Base-by-base conservation (phyloP, 2,797 vertebrate genomes). In the Micromesistius poutassou region DNA sequence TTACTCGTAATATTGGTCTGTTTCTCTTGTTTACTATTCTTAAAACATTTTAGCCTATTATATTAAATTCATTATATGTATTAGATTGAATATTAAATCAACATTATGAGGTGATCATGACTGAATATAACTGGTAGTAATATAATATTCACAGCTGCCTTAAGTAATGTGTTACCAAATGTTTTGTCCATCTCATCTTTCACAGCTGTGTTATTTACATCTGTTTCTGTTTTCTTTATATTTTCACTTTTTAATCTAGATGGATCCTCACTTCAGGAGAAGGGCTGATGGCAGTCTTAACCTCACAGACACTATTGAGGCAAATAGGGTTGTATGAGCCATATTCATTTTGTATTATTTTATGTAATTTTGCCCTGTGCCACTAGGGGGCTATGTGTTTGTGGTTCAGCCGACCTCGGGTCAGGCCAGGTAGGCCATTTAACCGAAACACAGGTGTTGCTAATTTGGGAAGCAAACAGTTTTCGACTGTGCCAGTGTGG, bases 181-280 rank as follows among this genome's bases (percentile, higher is more conserved):
- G 62, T 66, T 36, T 36, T 36, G 35, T 36, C 35, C 35, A 36
- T 36, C 35, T 36, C 35, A 36, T 36, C 35, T 36, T 36, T 36
- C 35, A 36, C 35, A 36, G 35, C 35, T 36, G 35, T 36, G 35
- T 36, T 36, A 36, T 36, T 36, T 36, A 36, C 35, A 36, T 36
- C 35, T 36, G 35, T 36, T 36, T 36, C 35, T 36, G 35, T 36
- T 71, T 71, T 30, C 10, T 71, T 71, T 71, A 71, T 31, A 31
- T 71, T 71, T 71, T 71, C 70, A 71, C 30, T 71, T 71, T 71
- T 31, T 71, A 71, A 30, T 30, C 35, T 36, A 71, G 70, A 71
- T 71, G 70, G 70, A 71, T 13, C 70, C 70, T 30, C 30, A 13
- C 30, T 71, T 71, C 30, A 71, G 70, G 70, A 71, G 28, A 31